phyloP scores from a whole-genome alignment of 2,797 vertebrate species.

The Spinus olivaceus region DNA sequence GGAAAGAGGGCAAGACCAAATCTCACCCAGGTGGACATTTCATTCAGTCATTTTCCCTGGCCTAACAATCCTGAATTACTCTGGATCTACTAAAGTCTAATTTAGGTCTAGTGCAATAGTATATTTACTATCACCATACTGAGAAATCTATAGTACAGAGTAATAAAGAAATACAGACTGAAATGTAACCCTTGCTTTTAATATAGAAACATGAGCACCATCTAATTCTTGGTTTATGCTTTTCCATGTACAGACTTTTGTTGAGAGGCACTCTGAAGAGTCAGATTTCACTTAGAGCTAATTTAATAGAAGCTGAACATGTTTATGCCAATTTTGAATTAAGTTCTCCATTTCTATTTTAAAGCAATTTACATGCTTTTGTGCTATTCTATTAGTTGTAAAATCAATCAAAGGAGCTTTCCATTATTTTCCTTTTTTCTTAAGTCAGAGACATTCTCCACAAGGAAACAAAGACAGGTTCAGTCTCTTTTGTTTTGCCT shows the following conservation, averaged over 20 bases:
- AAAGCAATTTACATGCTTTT: constrained; percentile 2
- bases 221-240: neutral
- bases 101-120: neutral
- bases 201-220: neutral
- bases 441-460: neutral
- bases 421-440: neutral
- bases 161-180: neutral
- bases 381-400: neutral
- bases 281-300: neutral
- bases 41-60: neutral
- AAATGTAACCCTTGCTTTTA: neutral
- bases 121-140: neutral
- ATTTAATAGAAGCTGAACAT: neutral
- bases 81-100: neutral
- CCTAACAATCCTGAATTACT: neutral
- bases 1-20: neutral
- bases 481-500: neutral
- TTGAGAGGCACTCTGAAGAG: neutral
- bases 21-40: neutral
- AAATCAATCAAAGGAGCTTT: constrained; percentile 28
- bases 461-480: constrained; percentile 1
- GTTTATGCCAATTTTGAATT: constrained; percentile 6
- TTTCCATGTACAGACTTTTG: neutral
- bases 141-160: neutral
- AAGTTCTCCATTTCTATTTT: constrained; percentile 23